phyloP scores from a whole-genome alignment of 1,140 invertebrate genomes.

The Portunus trituberculatus region DNA sequence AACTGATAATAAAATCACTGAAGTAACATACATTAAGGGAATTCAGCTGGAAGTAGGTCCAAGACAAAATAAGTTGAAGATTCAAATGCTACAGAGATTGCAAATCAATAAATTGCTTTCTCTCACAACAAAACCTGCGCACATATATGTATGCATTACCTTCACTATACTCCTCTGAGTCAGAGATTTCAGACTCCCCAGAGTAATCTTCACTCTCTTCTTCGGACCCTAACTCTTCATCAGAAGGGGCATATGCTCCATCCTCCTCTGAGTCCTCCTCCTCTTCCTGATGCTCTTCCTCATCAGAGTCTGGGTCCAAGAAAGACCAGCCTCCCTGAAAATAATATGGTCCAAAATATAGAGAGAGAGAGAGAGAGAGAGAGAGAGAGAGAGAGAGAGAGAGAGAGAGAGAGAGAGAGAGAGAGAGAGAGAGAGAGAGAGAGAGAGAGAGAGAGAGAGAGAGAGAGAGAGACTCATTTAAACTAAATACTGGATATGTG shows the following conservation, averaged over 20 bases:
- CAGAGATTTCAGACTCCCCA: conserved; percentile 74
- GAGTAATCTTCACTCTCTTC: conserved; percentile 78
- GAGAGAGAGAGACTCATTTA: neutral
- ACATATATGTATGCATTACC: conserved; percentile 42
- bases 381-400: too few species aligned
- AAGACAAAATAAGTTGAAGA: neutral
- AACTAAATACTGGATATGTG: too few species aligned
- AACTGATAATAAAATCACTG: too few species aligned
- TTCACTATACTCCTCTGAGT: conserved; percentile 74
- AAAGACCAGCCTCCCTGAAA: conserved; percentile 97
- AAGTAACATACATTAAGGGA: too few species aligned
- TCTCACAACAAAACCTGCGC: neutral
- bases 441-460: too few species aligned
- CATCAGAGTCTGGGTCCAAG: conserved; percentile 95
- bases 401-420: too few species aligned
- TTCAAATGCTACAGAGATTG: neutral
- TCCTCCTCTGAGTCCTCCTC: conserved; percentile 85
- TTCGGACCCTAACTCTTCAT: conserved; percentile 77
- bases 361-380: too few species aligned
- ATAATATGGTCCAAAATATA: neutral
- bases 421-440: too few species aligned
- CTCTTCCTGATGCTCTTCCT: conserved; percentile 83
- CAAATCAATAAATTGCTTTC: neutral
- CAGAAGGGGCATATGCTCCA: conserved; percentile 73
- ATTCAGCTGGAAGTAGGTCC: too few species aligned